Percentiles rank a stretch among this genome's conserved stretches.
Conservation (phyloP, 2,113 vertebrate genomes). For the Psilopsiagon aurifrons region DNA sequence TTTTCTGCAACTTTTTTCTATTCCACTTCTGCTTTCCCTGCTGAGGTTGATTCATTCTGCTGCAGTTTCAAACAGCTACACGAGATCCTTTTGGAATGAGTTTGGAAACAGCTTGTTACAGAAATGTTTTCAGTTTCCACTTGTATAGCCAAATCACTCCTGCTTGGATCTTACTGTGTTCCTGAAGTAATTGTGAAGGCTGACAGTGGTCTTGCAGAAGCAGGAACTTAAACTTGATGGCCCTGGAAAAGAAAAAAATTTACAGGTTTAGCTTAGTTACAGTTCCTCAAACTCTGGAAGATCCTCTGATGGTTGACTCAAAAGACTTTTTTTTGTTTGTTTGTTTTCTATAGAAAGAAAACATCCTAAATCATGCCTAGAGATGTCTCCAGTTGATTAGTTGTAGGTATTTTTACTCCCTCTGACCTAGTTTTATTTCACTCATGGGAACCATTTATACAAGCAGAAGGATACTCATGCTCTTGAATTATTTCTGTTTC, state of each 20-base stretch:
- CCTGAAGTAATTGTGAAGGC: neutral
- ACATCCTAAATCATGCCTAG: neutral
- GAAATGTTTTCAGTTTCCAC: neutral
- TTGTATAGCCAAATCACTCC: neutral
- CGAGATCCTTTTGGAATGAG: neutral
- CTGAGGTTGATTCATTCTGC: neutral
- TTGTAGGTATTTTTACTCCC: neutral
- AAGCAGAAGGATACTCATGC: neutral
- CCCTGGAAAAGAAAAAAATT: neutral
- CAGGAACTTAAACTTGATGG: neutral
- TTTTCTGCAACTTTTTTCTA: neutral
- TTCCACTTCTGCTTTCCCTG: neutral
- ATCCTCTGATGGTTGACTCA: neutral
- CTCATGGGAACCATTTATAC: neutral
- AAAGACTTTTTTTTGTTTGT: neutral
- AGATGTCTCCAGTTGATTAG: slow-evolving; percentile 3
- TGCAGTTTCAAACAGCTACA: neutral
- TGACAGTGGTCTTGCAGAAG: neutral
- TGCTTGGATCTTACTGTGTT: neutral
- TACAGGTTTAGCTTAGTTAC: neutral
- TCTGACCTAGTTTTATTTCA: neutral
- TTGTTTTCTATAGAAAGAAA: neutral
- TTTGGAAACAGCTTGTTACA: neutral
- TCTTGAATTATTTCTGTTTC: slow-evolving; percentile 14
- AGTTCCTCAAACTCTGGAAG: neutral